phyloP scores from a whole-genome alignment of 2,888 invertebrate species.

The Papilio protenor region DNA sequence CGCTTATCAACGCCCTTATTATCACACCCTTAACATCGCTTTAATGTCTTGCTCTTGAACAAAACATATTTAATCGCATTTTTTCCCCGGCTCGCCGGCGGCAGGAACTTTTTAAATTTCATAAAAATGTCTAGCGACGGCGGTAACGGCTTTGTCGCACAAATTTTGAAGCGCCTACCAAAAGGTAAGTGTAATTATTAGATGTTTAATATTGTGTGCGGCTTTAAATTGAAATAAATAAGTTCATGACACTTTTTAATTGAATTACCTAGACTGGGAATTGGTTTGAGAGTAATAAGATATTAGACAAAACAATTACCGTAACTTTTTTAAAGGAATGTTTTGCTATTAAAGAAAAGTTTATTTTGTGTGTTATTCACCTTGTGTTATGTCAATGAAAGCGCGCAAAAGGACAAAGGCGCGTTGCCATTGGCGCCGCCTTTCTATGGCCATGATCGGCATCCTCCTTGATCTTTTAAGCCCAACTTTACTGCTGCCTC shows the following conservation, averaged over 20 bases:
- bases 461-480: conserved; percentile 78
- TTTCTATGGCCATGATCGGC: conserved; percentile 49
- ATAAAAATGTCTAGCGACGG: conserved; percentile 60
- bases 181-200: conserved; percentile 16
- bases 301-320: neutral
- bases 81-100: conserved; percentile 63
- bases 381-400: neutral
- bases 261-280: neutral
- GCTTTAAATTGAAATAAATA: conserved; percentile 13
- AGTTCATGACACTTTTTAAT: neutral
- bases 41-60: conserved; percentile 85
- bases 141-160: conserved; percentile 46
- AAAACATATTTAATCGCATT: conserved; percentile 86
- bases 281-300: neutral
- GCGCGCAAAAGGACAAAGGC: conserved; percentile 34
- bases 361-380: neutral
- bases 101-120: conserved; percentile 80
- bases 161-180: conserved; percentile 39
- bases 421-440: conserved; percentile 44
- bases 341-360: neutral
- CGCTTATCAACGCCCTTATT: conserved; percentile 84
- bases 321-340: neutral
- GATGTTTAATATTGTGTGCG: neutral
- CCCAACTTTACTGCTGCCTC: conserved; percentile 75
- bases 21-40: conserved; percentile 85